Evolutionary conservation across 1,140 invertebrate species (phyloP), one percentile per base, ranked within the genome.

Genomic region (Pogonognathellus flavescens): DNA sequence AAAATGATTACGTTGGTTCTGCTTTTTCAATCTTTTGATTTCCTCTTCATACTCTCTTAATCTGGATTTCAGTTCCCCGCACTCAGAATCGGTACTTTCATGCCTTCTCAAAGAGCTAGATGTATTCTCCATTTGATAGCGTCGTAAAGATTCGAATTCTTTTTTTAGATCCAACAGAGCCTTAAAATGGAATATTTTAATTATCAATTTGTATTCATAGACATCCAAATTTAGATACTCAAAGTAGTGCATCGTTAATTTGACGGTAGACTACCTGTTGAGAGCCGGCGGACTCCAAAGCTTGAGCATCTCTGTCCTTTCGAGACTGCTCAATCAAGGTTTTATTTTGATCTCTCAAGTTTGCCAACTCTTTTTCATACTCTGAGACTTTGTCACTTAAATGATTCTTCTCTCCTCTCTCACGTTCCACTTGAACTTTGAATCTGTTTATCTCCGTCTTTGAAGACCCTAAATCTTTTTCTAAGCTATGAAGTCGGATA

Each of bases 1-100:
- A n/a, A n/a, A n/a, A n/a, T n/a, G n/a, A 92, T 90, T 91, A 95
- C 94, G 92, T 92, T 94, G 94, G 89, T 96, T 96, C 89, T 94
- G 93, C 80, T 94, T 91, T 88, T 92, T 92, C 13, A 94, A 89
- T 85, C 89, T 89, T 84, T 90, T 90, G 16, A 93, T 89, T 89
- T 93, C 91, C n/a, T 90, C 89, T 86, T 93, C 91, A 52, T 92
- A 88, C 84, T 93, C 92, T 55, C 88, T 86, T 81, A 91, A 89
- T 66, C 90, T 88, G 8, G 90, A 89, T 5, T 90, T 89, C 25
- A 91, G 87, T 70, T 91, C 90, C 53, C 86, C 85, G 16, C 87
- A 18, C 18, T 88, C 87, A 11, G 62, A 84, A 25, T 88, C 88
- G 14, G 76, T 72, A 57, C 83, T 86, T 60, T 86, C 86, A 25